Evolutionary conservation across 2,113 vertebrate genomes (phyloP), one percentile per base, ranked within the genome.

Genomic region (Dipodomys ordii): DNA sequence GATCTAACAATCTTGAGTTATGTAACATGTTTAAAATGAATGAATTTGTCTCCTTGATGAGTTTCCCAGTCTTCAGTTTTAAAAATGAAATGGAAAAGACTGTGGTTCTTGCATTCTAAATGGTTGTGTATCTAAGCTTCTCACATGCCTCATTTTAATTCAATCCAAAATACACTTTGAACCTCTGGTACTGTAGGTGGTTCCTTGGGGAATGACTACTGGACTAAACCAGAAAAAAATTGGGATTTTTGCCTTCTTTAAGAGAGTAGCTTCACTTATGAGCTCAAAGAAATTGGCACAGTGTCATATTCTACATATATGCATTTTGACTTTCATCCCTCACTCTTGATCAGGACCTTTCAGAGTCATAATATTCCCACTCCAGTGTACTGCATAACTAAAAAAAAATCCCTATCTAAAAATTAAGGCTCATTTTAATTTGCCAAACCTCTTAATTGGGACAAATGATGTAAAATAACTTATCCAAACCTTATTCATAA

Each of bases 81-180:
- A 96, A 96, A 96, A 77, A 96, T 97, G 96, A 97, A 97, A 97
- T 97, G 95, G 98, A 98, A 98, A 97, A 98, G 96, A 89, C 95
- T 96, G 93, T 95, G 95, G 93, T 89, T 95, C 83, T 73, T 64
- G 8, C 78, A 95, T 93, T 83, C 94, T 82, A 97, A 68, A 95
- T 96, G 72, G 28, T 83, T 91, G 6, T 87, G 60, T 95, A 86
- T 97, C 69, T 92, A 90, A 97, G 82, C 35, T 97, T 95, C 95
- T 96, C 92, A 97, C 90, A 96, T 92, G 88, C 85, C 96, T 96
- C 68, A 67, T 95, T 92, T 96, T 96, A 46, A 90, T 94, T 95
- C 91, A 78, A 57, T 80, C 39, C 89, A 97, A 87, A 85, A 44
- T 95, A 88, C 97, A 96, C 32, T 30, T 30, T 93, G 84, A 83